Conservation (phyloP, 2,113 vertebrate species). For the Pithys albifrons region DNA sequence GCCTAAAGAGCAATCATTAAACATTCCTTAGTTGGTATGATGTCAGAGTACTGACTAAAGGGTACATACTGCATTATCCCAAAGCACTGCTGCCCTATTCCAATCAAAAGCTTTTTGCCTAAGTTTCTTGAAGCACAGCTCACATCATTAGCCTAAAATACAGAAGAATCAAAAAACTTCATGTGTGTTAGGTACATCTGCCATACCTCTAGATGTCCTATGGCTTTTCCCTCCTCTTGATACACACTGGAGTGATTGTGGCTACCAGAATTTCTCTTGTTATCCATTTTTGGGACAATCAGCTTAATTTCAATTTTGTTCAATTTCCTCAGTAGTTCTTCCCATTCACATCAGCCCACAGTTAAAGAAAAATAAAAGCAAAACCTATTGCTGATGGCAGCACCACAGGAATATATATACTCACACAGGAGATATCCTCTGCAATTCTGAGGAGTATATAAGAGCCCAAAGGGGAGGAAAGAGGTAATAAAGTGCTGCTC, state of each 20-base stretch:
- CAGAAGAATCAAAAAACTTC: background rate
- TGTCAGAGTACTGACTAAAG: background rate
- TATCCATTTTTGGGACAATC: background rate
- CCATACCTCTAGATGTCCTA: background rate
- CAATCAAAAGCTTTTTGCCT: background rate
- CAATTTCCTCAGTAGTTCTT: background rate
- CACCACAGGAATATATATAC: background rate
- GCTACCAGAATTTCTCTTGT: background rate
- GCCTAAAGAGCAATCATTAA: background rate
- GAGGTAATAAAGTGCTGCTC: background rate
- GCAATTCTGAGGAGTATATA: background rate
- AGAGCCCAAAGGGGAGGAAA: background rate
- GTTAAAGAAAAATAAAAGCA: background rate
- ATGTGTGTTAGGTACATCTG: fast-evolving
- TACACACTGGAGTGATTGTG: background rate
- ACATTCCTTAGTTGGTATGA: background rate
- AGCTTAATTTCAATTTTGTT: background rate
- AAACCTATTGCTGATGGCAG: background rate
- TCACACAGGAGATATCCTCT: fast-evolving
- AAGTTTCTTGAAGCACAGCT: background rate
- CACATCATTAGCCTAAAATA: background rate
- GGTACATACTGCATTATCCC: background rate
- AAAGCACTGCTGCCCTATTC: background rate
- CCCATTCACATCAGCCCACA: background rate
- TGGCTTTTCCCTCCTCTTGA: background rate